Evolutionary conservation across 2,113 vertebrate species (phyloP).

Genomic region (Scortum barcoo): DNA sequence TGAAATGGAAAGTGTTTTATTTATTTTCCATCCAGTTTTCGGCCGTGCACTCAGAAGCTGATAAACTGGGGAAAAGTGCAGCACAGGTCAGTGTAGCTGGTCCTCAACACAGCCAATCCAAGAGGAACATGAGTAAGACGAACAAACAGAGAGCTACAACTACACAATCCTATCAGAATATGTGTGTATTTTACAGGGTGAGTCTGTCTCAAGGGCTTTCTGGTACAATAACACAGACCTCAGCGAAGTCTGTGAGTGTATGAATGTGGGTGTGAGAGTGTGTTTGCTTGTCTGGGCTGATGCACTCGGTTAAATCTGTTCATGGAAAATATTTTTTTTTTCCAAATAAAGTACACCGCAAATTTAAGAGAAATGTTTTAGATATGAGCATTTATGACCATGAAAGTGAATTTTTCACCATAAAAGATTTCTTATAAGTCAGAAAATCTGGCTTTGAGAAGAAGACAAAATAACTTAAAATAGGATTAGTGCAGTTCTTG

Average conservation of each 20-base stretch:
- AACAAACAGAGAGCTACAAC: conserved; percentile 55
- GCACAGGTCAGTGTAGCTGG: background rate
- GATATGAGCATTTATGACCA: no score
- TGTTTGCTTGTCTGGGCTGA: conserved; percentile 46
- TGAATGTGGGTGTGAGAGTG: conserved; percentile 43
- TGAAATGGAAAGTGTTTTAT: conserved; percentile 23
- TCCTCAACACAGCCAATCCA: conserved; percentile 7
- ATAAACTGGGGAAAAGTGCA: conserved; percentile 23
- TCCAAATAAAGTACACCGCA: background rate
- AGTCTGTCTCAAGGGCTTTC: conserved; percentile 68
- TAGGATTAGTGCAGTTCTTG: no score
- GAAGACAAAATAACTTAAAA: no score
- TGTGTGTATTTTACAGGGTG: conserved; percentile 67
- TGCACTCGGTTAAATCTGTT: conserved; percentile 15
- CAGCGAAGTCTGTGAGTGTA: conserved; percentile 16
- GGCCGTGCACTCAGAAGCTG: conserved; percentile 24
- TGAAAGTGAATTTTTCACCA: background rate
- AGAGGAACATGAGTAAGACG: conserved; percentile 53
- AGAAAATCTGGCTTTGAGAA: background rate
- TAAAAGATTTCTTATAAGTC: background rate
- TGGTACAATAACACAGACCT: conserved; percentile 50
- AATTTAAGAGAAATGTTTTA: background rate
- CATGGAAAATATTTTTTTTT: background rate
- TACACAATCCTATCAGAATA: conserved; percentile 72
- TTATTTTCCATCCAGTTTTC: conserved; percentile 33